These are phyloP conservation scores for Phytoseiulus persimilis DNA, from an alignment of 2,888 invertebrate species.

Conservation along the genomic window DNA sequence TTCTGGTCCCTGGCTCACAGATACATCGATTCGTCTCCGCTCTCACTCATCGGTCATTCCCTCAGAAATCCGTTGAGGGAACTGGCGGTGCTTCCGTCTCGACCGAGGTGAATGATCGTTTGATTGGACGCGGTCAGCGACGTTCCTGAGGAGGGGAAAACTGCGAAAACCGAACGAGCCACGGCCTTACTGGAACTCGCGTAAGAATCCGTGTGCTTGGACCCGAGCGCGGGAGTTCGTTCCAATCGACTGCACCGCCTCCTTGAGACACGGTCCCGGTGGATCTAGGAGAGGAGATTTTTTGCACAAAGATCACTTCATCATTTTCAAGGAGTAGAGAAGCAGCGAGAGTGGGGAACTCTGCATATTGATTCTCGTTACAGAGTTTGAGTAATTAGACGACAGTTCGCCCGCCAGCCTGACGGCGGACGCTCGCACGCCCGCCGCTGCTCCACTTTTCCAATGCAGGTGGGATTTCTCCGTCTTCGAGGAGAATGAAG, in stretches of 20 bases:
- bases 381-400: conserved; percentile 5
- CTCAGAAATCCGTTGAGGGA: not conserved
- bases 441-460: not conserved
- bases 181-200: not conserved
- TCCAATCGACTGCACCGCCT: not conserved
- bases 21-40: not conserved
- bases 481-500: not conserved
- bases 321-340: not conserved
- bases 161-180: not conserved
- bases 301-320: not conserved
- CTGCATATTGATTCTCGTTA: not conserved
- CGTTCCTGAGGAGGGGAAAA: not conserved
- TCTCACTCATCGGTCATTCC: not conserved
- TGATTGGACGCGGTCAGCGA: not conserved
- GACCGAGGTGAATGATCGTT: not conserved
- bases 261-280: not conserved
- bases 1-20: too few species aligned
- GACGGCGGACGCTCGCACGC: not conserved
- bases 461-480: not conserved
- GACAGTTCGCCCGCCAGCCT: not conserved
- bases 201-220: not conserved
- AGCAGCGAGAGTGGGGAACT: not conserved
- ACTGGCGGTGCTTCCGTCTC: not conserved
- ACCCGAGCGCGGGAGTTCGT: too few species aligned
- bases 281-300: not conserved